phyloP scores from a whole-genome alignment of 2,888 invertebrate species.

The Thereva nobilitata region DNA sequence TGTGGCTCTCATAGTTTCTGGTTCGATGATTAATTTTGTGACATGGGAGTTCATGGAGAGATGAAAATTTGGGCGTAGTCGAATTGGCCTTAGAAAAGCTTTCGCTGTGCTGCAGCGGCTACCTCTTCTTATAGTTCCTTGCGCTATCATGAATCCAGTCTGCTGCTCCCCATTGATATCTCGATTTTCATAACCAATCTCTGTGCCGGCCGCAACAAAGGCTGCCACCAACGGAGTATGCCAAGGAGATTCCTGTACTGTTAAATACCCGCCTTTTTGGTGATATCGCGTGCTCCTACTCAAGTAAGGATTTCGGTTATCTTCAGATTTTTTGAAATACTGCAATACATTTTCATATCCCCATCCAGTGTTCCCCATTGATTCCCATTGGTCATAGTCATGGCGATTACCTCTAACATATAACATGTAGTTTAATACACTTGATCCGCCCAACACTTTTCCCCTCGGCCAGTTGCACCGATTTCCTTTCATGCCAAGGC shows the following conservation, averaged over 20 bases:
- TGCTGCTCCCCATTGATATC: slow-evolving; percentile 82
- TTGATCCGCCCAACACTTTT: slow-evolving; percentile 86
- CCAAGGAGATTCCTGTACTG: slow-evolving; percentile 85
- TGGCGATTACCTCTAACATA: slow-evolving; percentile 82
- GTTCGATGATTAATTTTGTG: slow-evolving; percentile 75
- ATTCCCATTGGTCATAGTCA: slow-evolving; percentile 90
- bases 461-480: slow-evolving; percentile 88
- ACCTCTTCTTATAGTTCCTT: slow-evolving; percentile 77
- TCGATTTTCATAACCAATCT: slow-evolving; percentile 81
- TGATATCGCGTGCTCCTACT: slow-evolving; percentile 70
- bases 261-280: slow-evolving; percentile 72
- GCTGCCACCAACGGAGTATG: slow-evolving; percentile 79
- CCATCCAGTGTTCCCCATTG: slow-evolving; percentile 87
- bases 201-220: slow-evolving; percentile 79
- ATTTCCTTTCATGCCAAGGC: slow-evolving; percentile 79
- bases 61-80: slow-evolving; percentile 77
- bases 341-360: slow-evolving; percentile 79
- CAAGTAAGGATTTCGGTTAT: slow-evolving; percentile 84
- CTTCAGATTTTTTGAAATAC: slow-evolving; percentile 89
- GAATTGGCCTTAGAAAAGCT: slow-evolving; percentile 79
- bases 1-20: slow-evolving; percentile 72
- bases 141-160: slow-evolving; percentile 81
- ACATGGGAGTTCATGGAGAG: slow-evolving; percentile 80
- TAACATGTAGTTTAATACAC: slow-evolving; percentile 87
- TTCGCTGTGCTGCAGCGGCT: slow-evolving; percentile 86